These are phyloP conservation scores for Staurois parvus DNA, from an alignment of 2,797 vertebrate species.

Conservation along the genomic window DNA sequence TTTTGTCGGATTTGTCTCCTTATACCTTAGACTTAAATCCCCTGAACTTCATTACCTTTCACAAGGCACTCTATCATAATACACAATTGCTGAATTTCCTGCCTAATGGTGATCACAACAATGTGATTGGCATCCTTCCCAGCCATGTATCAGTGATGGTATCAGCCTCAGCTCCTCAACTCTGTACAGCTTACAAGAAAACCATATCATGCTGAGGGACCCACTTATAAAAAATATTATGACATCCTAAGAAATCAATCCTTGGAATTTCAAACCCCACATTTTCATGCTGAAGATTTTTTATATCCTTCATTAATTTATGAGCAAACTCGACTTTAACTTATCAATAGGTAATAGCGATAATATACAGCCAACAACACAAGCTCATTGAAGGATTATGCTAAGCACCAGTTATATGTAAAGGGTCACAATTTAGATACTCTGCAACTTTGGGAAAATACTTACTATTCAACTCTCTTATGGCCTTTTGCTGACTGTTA, in stretches of 20 bases:
- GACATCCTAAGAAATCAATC: constrained; percentile 36
- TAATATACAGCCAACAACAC: background rate
- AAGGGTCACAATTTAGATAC: no score
- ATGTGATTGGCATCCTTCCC: constrained; percentile 27
- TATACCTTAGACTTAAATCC: background rate
- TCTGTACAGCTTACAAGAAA: constrained; percentile 20
- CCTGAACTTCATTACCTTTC: constrained; percentile 17
- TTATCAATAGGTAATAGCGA: constrained; percentile 3
- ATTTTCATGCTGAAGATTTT: constrained; percentile 22
- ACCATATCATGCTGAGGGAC: constrained; percentile 33
- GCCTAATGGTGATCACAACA: constrained; percentile 31
- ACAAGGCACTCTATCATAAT: constrained; percentile 10
- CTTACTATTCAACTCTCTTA: no score
- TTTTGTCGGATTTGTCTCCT: background rate
- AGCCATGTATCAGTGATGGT: constrained; percentile 42
- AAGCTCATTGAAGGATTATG: background rate
- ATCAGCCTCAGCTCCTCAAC: constrained; percentile 10
- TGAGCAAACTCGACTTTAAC: constrained; percentile 13
- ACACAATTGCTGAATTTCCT: constrained; percentile 37
- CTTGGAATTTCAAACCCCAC: constrained; percentile 24
- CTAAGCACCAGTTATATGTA: no score
- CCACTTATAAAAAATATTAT: constrained; percentile 45
- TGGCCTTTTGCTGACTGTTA: no score
- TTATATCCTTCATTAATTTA: constrained; percentile 3
- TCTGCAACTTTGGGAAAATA: no score